phyloP scores from a whole-genome alignment of 2,888 invertebrate genomes.

The Lochmaea crataegi region DNA sequence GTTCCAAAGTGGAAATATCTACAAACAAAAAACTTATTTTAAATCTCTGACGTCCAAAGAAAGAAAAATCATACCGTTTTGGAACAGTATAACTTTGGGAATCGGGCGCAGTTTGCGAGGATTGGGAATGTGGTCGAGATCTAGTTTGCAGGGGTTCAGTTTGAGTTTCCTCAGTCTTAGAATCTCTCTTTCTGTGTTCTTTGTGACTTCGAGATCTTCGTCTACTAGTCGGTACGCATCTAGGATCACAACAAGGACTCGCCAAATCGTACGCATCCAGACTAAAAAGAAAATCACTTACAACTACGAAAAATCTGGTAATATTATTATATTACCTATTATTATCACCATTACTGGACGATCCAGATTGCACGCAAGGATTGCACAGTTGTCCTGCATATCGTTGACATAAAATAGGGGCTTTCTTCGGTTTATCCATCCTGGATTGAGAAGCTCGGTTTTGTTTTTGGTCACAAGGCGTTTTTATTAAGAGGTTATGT shows the following conservation, averaged over 20 bases:
- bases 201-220: slow-evolving; percentile 69
- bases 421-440: slow-evolving; percentile 56
- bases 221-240: slow-evolving; percentile 77
- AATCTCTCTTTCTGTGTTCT: slow-evolving; percentile 69
- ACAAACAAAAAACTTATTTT: slow-evolving; percentile 35
- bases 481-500: slow-evolving; percentile 76
- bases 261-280: slow-evolving; percentile 88
- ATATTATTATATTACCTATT: slow-evolving; percentile 7
- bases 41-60: too few relatives aligned
- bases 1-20: slow-evolving; percentile 76
- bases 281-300: slow-evolving; percentile 71
- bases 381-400: slow-evolving; percentile 73
- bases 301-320: not conserved
- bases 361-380: slow-evolving; percentile 75
- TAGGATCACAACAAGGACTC: slow-evolving; percentile 87
- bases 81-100: slow-evolving; percentile 51
- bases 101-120: slow-evolving; percentile 53
- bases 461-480: slow-evolving; percentile 65
- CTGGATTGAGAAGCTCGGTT: slow-evolving; percentile 56
- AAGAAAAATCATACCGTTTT: slow-evolving; percentile 36
- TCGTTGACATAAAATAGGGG: slow-evolving; percentile 54
- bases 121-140: slow-evolving; percentile 60
- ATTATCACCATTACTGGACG: slow-evolving; percentile 59
- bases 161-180: slow-evolving; percentile 64
- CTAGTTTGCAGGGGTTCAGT: slow-evolving; percentile 65